Evolutionary conservation across 2,888 invertebrate species (phyloP), one percentile per base, ranked within the genome.

Genomic region (Drymonia ruficornis): DNA sequence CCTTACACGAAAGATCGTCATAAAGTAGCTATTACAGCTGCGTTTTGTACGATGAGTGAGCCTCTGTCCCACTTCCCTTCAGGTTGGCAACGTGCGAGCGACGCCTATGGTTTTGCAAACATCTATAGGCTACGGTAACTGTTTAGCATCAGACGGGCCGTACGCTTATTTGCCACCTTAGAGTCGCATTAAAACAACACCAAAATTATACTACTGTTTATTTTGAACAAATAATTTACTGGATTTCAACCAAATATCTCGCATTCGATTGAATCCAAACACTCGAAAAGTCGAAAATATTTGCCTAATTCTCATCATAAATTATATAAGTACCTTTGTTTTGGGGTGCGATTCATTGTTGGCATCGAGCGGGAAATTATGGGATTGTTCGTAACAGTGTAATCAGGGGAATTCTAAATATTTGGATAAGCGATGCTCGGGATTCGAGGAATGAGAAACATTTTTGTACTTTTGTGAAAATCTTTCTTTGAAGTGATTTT

Each of bases 261-360:
- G 53, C 54, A 51, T 52, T 13, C 54, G 42, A 72, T 72, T 49
- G 53, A 59, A 52, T 68, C 57, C 46, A 48, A 64, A 65, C 12
- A 69, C 60, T 51, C 60, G 55, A 61, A 68, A 67, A 62, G 64
- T 55, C 62, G 63, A 78, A 76, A 79, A 78, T 80, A 77, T 79
- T 79, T 75, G 67, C 75, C 61, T 71, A 80, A 78, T 78, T 76
- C 75, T 53, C 69, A 63, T 76, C 67, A 70, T 70, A 72, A 77
- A 75, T 74, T 60, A 75, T 76, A 78, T 73, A n/a, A n/a, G n/a
- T n/a, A 72, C 67, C 53, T 61, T 52, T 57, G 65, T 58, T 72
- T 71, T 70, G 55, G 55, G 45, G 50, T 58, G 59, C 61, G 62
- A 60, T 61, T 67, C 55, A 59, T 60, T 61, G 57, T 55, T 46